These are phyloP conservation scores for Grallaria varia DNA, from an alignment of 2,113 vertebrate species.

Conservation along the genomic window DNA sequence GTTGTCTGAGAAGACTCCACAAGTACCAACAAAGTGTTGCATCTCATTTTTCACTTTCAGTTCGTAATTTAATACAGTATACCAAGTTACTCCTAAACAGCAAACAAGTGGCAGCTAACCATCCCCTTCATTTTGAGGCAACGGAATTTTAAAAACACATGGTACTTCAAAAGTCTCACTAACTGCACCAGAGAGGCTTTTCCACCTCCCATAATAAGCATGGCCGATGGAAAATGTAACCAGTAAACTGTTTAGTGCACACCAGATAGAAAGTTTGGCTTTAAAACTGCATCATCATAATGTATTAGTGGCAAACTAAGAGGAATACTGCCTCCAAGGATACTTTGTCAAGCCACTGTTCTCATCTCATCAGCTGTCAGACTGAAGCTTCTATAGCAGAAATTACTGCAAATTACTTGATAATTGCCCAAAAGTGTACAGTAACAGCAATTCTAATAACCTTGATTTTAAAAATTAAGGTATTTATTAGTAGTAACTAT, in stretches of 20 bases:
- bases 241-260: not conserved
- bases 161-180: not conserved
- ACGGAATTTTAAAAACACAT: not conserved
- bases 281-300: not conserved
- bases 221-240: not conserved
- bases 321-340: not conserved
- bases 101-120: not conserved
- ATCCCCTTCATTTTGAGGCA: not conserved
- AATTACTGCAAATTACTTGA: not conserved
- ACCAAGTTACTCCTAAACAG: not conserved
- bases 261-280: not conserved
- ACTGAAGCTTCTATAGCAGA: not conserved
- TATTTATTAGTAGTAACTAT: not conserved
- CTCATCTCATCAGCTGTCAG: not conserved
- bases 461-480: not conserved
- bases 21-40: not conserved
- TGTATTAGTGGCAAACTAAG: not conserved
- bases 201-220: not conserved
- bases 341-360: not conserved
- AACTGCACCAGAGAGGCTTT: not conserved
- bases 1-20: accelerated
- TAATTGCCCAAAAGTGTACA: not conserved
- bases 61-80: not conserved
- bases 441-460: not conserved
- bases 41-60: not conserved